A percentile compares a stretch with the other conserved stretches of the same genome.
These are phyloP conservation scores for Mycalesis mineus DNA, from an alignment of 2,888 invertebrate species.

Conservation along the genomic window DNA sequence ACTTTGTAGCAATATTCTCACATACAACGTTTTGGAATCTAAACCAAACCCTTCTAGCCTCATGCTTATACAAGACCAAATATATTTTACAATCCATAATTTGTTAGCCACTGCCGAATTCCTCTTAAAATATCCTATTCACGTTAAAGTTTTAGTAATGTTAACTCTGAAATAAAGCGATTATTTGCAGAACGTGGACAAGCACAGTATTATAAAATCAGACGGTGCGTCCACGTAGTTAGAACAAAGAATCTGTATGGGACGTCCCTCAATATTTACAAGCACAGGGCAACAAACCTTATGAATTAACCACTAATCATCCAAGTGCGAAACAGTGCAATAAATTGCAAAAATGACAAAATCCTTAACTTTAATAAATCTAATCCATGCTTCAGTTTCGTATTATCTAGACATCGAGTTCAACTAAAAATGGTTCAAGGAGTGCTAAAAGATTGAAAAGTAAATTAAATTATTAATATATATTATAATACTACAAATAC, in stretches of 20 bases:
- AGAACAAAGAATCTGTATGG: too few species aligned
- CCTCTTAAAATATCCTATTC: slow-evolving; percentile 8
- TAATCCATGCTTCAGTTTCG: slow-evolving; percentile 25
- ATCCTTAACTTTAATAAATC: slow-evolving; percentile 17
- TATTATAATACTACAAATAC: neutral
- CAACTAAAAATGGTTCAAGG: neutral
- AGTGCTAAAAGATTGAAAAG: slow-evolving; percentile 12
- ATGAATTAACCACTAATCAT: slow-evolving; percentile 24
- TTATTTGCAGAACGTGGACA: slow-evolving; percentile 3
- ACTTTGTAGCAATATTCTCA: slow-evolving; percentile 23
- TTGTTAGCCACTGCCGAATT: slow-evolving; percentile 24
- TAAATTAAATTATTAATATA: neutral
- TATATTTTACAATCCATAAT: slow-evolving; percentile 17
- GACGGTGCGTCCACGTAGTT: slow-evolving; percentile 16
- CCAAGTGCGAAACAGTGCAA: slow-evolving; percentile 27
- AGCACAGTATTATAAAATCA: slow-evolving; percentile 9
- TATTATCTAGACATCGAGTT: slow-evolving; percentile 6
- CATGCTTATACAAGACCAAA: slow-evolving; percentile 24
- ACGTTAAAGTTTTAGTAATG: slow-evolving; percentile 4
- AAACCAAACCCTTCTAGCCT: slow-evolving; percentile 26
- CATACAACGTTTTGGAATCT: slow-evolving; percentile 18
- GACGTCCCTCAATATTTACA: slow-evolving; percentile 15
- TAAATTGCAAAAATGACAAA: slow-evolving; percentile 22
- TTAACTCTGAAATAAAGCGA: slow-evolving; percentile 19
- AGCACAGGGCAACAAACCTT: slow-evolving; percentile 28